Percentiles rank a stretch among this genome's conserved stretches.
Evolutionary conservation across 2,797 vertebrate genomes (phyloP).

Genomic region (Pachyuromys duprasi): DNA sequence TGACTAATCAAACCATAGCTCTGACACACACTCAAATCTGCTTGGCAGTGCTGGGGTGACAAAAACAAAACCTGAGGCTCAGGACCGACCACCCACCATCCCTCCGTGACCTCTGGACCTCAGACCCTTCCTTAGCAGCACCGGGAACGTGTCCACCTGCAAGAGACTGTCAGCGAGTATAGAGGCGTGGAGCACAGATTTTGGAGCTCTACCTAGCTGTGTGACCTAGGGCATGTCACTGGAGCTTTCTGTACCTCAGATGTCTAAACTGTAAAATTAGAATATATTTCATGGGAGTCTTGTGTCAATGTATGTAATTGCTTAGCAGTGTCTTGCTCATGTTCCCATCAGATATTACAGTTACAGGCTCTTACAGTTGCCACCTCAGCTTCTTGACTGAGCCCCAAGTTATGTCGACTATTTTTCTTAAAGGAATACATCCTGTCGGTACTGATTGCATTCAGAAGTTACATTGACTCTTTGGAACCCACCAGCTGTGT

Average conservation of each 20-base stretch:
- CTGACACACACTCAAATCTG: neutral
- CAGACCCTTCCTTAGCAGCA: neutral
- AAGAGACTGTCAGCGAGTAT: neutral
- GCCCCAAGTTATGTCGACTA: accelerated
- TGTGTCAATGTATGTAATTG: accelerated
- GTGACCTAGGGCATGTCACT: neutral
- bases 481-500: neutral
- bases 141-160: neutral
- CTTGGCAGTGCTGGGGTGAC: neutral
- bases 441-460: neutral
- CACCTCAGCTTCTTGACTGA: neutral
- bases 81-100: too few relatives aligned
- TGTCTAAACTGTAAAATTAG: slow-evolving; percentile 2
- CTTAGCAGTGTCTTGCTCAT: neutral
- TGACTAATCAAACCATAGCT: neutral
- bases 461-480: neutral
- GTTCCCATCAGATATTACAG: accelerated
- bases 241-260: slow-evolving; percentile 17
- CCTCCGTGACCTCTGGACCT: neutral
- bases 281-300: neutral
- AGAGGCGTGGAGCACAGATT: neutral
- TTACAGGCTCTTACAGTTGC: accelerated
- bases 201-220: neutral
- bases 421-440: neutral
- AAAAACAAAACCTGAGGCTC: neutral